These are phyloP conservation scores for Anas platyrhynchos DNA, from an alignment of 2,113 vertebrate genomes.

Conservation along the genomic window DNA sequence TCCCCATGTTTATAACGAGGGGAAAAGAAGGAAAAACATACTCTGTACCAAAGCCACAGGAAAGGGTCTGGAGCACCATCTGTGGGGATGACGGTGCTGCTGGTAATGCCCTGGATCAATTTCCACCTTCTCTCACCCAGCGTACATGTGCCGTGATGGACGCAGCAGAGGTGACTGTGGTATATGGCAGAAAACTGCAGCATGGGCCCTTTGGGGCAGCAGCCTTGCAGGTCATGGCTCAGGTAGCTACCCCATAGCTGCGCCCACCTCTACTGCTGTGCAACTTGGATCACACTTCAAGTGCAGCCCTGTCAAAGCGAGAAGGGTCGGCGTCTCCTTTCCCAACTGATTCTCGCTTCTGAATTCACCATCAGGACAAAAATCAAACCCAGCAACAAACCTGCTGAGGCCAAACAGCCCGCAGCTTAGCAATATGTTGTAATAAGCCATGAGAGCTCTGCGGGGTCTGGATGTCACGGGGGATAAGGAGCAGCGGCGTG, in stretches of 20 bases:
- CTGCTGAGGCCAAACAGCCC: neutral
- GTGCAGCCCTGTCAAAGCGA: neutral
- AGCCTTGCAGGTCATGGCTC: neutral
- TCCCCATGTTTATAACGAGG: fast-evolving
- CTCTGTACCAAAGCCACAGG: neutral
- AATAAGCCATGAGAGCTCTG: neutral
- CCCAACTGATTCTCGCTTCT: neutral
- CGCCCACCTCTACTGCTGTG: neutral
- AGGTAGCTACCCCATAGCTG: fast-evolving
- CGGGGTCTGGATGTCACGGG: neutral
- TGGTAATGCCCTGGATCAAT: neutral
- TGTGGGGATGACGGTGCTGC: fast-evolving
- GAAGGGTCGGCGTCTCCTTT: neutral
- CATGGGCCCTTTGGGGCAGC: fast-evolving
- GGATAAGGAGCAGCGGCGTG: neutral
- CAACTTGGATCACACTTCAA: fast-evolving
- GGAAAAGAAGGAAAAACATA: neutral
- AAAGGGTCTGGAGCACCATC: neutral
- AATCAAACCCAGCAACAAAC: neutral
- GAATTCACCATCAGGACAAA: neutral
- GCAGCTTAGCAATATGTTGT: neutral
- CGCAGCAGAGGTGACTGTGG: fast-evolving
- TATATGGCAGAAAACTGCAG: neutral
- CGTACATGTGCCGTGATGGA: fast-evolving
- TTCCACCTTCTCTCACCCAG: no score